Evolutionary conservation across 2,113 vertebrate genomes (phyloP), one percentile per base, ranked within the genome.

Genomic region (Capreolus pygargus): DNA sequence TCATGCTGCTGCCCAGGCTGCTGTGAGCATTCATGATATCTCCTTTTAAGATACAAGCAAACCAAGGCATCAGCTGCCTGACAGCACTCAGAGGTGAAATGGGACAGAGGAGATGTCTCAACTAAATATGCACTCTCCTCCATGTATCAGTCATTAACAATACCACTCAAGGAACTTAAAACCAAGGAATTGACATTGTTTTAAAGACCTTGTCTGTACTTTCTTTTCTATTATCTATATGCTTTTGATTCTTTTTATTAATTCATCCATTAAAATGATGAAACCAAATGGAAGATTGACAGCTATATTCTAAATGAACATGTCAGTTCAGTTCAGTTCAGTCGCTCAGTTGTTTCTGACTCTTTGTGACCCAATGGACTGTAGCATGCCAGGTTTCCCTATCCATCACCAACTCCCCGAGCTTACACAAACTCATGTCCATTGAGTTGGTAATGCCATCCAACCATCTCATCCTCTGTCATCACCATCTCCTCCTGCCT

Each of bases 61-160:
- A 76, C 39, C n/a, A 70, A 61, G 67, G n/a, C 67, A 43, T 76
- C 39, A 7, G 70, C 70, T 76, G 70, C 23, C 70, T 70, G 21
- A 61, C 11, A 25, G 23, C 36, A 25, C 36, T 76, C 21, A 25
- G 36, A 25, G 36, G 70, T 43, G 23, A 76, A 76, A 43, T 13
- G 36, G 70, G 5, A 43, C 36, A 76, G 39, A 39, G 23, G 13
- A 33, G 30, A 6, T 14, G 70, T 76, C 39, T 76, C 39, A 76
- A 11, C 39, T 14, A 76, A 43, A 27, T 0, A 7, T 14, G 2
- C 11, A 67, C 12, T 83, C 6, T 74, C 3, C 54, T 84, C 25
- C 36, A 0, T 2, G 11, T 1, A 28, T 17, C 61, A 30, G 19
- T 64, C 70, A 36, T 2, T 39, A 47, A 36, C 0, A 1, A 11